Evolutionary conservation across 2,888 invertebrate genomes (phyloP).

Genomic region (Ichneumoninae sp.): DNA sequence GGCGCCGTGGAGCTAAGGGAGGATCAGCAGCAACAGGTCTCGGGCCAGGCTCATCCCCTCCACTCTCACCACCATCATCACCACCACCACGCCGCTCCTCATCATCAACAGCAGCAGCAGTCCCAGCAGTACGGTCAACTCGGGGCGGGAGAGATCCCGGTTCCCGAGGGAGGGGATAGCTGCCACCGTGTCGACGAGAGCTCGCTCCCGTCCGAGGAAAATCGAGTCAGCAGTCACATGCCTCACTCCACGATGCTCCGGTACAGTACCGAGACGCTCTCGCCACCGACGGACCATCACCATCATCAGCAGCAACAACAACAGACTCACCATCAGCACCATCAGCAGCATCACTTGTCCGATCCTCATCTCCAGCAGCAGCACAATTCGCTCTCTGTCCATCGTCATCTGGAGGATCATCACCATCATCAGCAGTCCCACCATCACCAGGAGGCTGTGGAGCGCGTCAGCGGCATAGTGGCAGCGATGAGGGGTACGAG

Average conservation of each 20-base stretch:
- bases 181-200: conserved; percentile 74
- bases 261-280: conserved; percentile 81
- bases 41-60: conserved; percentile 48
- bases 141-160: conserved; percentile 79
- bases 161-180: conserved; percentile 82
- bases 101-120: conserved; percentile 60
- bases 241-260: conserved; percentile 82
- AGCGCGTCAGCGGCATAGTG: conserved; percentile 75
- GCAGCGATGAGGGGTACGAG: conserved; percentile 77
- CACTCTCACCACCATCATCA: conserved; percentile 55
- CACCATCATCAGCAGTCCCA: conserved; percentile 32
- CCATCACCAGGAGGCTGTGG: conserved; percentile 71
- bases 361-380: conserved; percentile 64
- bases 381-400: conserved; percentile 52
- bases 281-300: conserved; percentile 75
- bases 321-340: conserved; percentile 65
- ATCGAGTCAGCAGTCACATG: conserved; percentile 81
- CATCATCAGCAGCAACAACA: conserved; percentile 73
- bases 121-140: conserved; percentile 73
- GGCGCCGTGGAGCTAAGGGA: conserved; percentile 69
- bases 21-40: conserved; percentile 70
- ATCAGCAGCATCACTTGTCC: conserved; percentile 59
- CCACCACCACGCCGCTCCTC: conserved; percentile 46
- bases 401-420: conserved; percentile 65
- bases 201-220: conserved; percentile 79